These are phyloP conservation scores for Nannoperca australis DNA, from an alignment of 2,797 vertebrate genomes.

Conservation along the genomic window DNA sequence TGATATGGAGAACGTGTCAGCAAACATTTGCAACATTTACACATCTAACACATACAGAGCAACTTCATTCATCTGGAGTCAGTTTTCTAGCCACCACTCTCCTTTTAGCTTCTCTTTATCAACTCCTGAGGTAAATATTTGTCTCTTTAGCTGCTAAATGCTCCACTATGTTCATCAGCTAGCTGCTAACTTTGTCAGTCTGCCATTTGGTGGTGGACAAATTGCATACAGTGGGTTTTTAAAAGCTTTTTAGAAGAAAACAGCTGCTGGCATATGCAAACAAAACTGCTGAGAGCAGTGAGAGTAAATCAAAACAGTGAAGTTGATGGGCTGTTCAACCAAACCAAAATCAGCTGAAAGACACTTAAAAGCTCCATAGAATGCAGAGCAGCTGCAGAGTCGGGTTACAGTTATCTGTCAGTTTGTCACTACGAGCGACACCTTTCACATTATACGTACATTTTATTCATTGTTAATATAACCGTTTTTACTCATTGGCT, in stretches of 20 bases:
- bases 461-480: neutral
- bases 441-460: neutral
- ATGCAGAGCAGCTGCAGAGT: neutral
- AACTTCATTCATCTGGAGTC: neutral
- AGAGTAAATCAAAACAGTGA: conserved; percentile 1
- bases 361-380: neutral
- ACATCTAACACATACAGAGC: neutral
- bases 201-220: neutral
- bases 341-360: neutral
- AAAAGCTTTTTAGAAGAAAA: neutral
- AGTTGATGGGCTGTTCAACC: neutral
- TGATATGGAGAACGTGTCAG: neutral
- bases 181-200: neutral
- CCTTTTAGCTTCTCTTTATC: neutral
- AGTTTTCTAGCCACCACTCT: neutral
- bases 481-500: neutral
- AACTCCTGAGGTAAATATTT: conserved; percentile 4
- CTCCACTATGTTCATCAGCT: neutral
- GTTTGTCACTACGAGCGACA: neutral
- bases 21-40: neutral
- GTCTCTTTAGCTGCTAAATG: neutral
- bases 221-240: neutral
- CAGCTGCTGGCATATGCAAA: neutral
- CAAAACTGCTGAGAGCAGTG: neutral
- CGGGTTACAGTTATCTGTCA: neutral